Percentiles rank a stretch among this genome's conserved stretches.
Conservation (phyloP, 2,888 invertebrate species). For the Dugesia japonica region DNA sequence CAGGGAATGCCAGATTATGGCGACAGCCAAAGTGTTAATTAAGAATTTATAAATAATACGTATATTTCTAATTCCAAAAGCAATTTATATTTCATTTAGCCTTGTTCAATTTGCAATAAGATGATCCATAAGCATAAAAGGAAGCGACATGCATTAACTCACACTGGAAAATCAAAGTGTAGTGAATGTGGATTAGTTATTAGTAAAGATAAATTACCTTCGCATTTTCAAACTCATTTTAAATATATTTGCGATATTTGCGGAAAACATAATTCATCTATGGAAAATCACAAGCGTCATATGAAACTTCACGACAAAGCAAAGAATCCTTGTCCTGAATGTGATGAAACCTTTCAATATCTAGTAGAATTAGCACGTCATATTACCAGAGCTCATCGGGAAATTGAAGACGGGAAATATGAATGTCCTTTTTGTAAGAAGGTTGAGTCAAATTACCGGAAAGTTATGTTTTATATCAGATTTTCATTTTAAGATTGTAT, state of each 20-base stretch:
- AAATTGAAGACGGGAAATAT: background rate
- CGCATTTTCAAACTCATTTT: too few species aligned
- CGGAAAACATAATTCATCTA: background rate
- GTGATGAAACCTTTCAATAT: background rate
- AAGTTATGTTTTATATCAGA: background rate
- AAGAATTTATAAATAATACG: too few species aligned
- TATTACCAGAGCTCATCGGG: background rate
- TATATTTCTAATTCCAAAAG: too few species aligned
- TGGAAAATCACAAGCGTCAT: background rate
- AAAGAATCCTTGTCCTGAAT: background rate
- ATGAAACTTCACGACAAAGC: background rate
- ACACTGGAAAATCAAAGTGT: background rate
- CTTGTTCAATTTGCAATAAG: too few species aligned
- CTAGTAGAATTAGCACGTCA: background rate
- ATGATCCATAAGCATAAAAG: too few species aligned
- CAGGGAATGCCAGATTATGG: too few species aligned
- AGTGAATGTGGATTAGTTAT: background rate
- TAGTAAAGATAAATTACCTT: too few species aligned
- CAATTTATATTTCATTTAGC: too few species aligned
- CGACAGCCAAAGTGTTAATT: too few species aligned
- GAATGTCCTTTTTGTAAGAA: background rate
- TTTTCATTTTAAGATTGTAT: background rate
- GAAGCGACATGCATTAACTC: background rate
- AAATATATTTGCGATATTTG: background rate
- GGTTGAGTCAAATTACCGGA: too few species aligned